A percentile compares a stretch with the other conserved stretches of the same genome.
phyloP scores from a whole-genome alignment of 2,113 vertebrate species.

The Scartelaos histophorus region DNA sequence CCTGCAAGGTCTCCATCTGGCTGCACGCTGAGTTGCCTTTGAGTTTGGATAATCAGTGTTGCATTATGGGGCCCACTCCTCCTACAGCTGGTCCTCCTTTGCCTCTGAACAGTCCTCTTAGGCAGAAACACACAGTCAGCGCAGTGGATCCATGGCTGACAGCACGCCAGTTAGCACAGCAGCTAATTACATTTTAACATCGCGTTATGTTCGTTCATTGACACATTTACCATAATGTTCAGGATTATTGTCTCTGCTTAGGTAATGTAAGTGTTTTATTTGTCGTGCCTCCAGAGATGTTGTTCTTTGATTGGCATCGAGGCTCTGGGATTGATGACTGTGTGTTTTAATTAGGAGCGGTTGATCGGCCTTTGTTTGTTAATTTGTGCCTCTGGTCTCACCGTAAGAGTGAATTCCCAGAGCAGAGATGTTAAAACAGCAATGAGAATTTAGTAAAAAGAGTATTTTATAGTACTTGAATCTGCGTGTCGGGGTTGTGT shows the following conservation, averaged over 20 bases:
- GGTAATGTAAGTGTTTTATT: background rate
- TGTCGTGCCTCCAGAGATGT: slow-evolving; percentile 3
- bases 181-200: slow-evolving; percentile 27
- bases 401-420: background rate
- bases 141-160: slow-evolving; percentile 1
- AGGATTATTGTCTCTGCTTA: background rate
- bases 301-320: slow-evolving; percentile 14
- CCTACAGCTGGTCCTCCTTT: slow-evolving; percentile 3
- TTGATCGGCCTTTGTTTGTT: slow-evolving; percentile 16
- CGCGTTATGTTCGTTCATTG: background rate
- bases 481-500: background rate
- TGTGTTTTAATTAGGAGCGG: slow-evolving; percentile 12
- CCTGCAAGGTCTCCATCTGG: slow-evolving; percentile 16
- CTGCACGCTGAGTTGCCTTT: slow-evolving; percentile 1
- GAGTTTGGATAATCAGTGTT: slow-evolving; percentile 21
- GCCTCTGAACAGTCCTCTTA: background rate
- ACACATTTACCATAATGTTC: background rate
- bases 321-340: slow-evolving; percentile 24
- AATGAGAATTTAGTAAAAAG: background rate
- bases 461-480: background rate
- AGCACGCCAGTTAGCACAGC: slow-evolving; percentile 10
- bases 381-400: background rate
- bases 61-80: slow-evolving; percentile 3
- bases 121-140: background rate
- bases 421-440: background rate